Evolutionary conservation across 2,113 vertebrate genomes (phyloP).

Genomic region (Hemichromis elongatus): DNA sequence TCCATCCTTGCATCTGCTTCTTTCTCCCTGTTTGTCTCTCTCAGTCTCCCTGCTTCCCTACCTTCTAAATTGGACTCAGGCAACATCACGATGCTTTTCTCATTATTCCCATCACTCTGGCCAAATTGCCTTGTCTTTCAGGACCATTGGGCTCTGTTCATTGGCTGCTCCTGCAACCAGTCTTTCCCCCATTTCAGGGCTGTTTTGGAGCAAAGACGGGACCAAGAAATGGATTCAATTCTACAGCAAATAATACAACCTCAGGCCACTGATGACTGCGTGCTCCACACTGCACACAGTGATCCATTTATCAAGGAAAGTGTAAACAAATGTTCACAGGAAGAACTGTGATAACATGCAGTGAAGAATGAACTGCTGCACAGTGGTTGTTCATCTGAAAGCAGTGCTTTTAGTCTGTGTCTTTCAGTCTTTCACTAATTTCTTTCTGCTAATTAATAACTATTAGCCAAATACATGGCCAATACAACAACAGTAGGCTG

Average conservation of each 20-base stretch:
- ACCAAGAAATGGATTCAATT: conserved; percentile 45
- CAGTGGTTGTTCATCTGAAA: background rate
- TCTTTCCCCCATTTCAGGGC: conserved; percentile 10
- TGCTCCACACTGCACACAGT: background rate
- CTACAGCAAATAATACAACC: conserved; percentile 24
- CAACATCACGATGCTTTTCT: conserved; percentile 70
- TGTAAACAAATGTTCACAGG: conserved; percentile 16
- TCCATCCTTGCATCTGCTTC: conserved; percentile 1
- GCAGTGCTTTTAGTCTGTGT: background rate
- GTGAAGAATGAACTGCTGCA: background rate
- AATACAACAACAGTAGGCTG: background rate
- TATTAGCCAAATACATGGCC: background rate
- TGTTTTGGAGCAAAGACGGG: conserved; percentile 38
- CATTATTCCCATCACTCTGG: conserved; percentile 68
- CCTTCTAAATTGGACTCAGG: conserved; percentile 59
- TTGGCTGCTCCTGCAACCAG: conserved; percentile 54
- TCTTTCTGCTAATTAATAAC: background rate
- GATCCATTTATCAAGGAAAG: background rate
- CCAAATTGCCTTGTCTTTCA: conserved; percentile 78
- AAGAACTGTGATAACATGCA: background rate
- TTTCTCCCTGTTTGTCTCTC: conserved; percentile 11
- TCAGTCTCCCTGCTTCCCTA: background rate
- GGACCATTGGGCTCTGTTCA: conserved; percentile 68
- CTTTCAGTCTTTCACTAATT: background rate
- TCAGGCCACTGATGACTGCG: conserved; percentile 13